These are phyloP conservation scores for Penaeus indicus DNA, from an alignment of 1,140 invertebrate species.

Conservation along the genomic window DNA sequence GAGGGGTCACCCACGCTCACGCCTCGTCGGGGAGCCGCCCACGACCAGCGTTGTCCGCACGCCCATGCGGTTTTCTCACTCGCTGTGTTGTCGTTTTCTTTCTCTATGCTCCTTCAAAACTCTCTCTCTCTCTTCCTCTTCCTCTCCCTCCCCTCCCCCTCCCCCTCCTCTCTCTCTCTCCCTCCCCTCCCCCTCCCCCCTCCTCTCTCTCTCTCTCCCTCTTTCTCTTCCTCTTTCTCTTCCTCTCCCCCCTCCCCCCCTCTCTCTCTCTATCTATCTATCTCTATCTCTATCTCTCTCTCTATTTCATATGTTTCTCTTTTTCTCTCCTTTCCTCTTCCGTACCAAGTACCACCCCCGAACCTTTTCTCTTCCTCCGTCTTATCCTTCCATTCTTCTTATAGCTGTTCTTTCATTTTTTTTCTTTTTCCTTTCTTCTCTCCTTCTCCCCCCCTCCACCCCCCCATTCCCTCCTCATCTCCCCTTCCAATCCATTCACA, in stretches of 20 bases:
- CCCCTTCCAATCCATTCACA: no score
- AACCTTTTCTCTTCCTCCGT: no score
- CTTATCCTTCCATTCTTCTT: no score
- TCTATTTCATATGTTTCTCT: background rate
- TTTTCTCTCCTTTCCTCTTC: no score
- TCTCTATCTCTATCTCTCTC: background rate
- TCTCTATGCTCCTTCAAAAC: background rate
- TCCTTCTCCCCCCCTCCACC: no score
- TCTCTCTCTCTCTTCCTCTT: background rate
- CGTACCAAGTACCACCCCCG: background rate
- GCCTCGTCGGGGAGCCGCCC: no score
- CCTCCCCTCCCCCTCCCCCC: background rate
- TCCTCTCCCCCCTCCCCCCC: background rate
- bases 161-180: background rate
- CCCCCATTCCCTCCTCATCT: no score
- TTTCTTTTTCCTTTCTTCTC: no score
- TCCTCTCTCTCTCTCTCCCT: background rate
- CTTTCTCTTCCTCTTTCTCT: no score
- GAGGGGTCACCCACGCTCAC: no score
- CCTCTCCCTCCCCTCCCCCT: background rate
- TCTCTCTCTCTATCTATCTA: background rate
- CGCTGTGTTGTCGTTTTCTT: background rate
- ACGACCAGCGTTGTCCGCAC: background rate
- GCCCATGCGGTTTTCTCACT: background rate
- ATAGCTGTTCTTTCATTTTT: no score